Percentiles rank a stretch among this genome's conserved stretches.
Conservation (phyloP, 2,113 vertebrate genomes). For the Myotis lucifugus region DNA sequence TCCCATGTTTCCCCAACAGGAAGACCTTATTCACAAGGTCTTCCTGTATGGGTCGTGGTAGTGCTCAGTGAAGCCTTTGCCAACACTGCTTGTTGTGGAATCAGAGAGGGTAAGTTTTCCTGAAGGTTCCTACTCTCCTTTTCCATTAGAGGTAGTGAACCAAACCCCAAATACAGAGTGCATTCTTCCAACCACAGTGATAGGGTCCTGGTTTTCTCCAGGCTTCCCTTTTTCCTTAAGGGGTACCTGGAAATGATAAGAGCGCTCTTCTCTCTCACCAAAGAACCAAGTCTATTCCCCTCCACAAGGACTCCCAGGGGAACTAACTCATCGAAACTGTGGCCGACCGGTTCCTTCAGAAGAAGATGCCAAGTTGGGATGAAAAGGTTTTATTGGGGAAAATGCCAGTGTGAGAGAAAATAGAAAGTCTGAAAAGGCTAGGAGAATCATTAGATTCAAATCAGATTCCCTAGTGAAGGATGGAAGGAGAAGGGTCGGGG, state of each 20-base stretch:
- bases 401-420: not conserved
- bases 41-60: not conserved
- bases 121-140: not conserved
- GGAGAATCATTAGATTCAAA: not conserved
- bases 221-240: not conserved
- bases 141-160: not conserved
- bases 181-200: not conserved
- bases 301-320: not conserved
- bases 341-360: not conserved
- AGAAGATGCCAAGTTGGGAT: not conserved
- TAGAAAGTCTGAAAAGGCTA: not conserved
- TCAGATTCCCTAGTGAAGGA: not conserved
- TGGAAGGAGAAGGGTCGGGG: not conserved
- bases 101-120: not conserved
- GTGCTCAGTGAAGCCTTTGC: not conserved
- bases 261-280: not conserved
- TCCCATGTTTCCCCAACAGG: not conserved
- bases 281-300: not conserved
- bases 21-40: not conserved
- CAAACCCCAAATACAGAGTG: not conserved
- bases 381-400: not conserved
- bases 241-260: accelerated
- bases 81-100: not conserved
- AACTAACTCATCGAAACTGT: not conserved
- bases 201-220: not conserved